Conservation (phyloP, 2,797 vertebrate genomes). For the Rhinella marina region DNA sequence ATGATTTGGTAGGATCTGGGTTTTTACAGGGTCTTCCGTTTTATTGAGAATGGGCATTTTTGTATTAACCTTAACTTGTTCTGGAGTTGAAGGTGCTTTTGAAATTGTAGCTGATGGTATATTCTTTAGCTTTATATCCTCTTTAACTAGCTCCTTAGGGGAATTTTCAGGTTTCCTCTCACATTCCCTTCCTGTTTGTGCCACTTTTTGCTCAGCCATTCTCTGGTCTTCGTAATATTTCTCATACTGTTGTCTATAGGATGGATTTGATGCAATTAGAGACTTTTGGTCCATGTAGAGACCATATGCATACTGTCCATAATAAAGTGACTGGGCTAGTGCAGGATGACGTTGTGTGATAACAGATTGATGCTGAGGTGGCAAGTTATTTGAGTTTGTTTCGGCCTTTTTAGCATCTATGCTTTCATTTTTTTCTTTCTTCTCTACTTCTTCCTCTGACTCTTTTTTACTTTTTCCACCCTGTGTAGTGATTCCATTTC, state of each 20-base stretch:
- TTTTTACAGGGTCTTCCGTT: conserved; percentile 85
- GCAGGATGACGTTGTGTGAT: conserved; percentile 96
- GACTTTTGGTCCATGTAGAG: conserved; percentile 98
- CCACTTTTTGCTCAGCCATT: conserved; percentile 85
- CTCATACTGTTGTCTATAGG: conserved; percentile 84
- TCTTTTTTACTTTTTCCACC: conserved; percentile 89
- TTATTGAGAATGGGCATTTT: conserved; percentile 85
- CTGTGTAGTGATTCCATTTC: conserved; percentile 77
- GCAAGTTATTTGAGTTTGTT: conserved; percentile 73
- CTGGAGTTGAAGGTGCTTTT: conserved; percentile 84
- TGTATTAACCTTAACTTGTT: conserved; percentile 84
- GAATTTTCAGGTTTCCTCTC: conserved; percentile 76
- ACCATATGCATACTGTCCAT: conserved; percentile 95
- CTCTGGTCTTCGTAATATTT: conserved; percentile 91
- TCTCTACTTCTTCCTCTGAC: conserved; percentile 81
- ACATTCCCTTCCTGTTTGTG: conserved; percentile 77
- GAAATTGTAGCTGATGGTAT: conserved; percentile 82
- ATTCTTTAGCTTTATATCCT: conserved; percentile 85
- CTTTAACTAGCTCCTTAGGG: conserved; percentile 81
- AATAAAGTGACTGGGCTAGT: conserved; percentile 96
- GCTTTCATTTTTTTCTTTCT: conserved; percentile 78
- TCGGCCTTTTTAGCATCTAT: conserved; percentile 78
- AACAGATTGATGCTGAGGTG: conserved; percentile 92
- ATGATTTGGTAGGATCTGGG: conserved; percentile 83
- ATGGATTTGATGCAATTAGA: conserved; percentile 85